A percentile compares a stretch with the other conserved stretches of the same genome.
Evolutionary conservation across 2,113 vertebrate genomes (phyloP).

Genomic region (Himantopus leucocephalus): DNA sequence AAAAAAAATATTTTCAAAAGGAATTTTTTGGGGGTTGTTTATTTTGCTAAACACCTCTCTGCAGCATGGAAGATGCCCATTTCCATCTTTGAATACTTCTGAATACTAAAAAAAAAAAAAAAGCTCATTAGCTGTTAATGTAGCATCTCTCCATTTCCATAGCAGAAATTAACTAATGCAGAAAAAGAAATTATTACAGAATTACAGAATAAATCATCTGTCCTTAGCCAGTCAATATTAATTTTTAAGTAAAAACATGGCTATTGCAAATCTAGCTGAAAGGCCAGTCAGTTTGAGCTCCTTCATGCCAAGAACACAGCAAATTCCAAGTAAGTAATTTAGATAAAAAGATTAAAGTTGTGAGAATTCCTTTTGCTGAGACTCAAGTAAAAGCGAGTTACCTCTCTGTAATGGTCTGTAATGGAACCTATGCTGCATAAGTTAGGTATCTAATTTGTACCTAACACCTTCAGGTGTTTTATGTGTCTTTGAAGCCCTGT

Average conservation of each 20-base stretch:
- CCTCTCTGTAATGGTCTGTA: background rate
- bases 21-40: background rate
- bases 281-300: background rate
- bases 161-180: background rate
- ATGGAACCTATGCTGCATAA: background rate
- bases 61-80: background rate
- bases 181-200: background rate
- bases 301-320: background rate
- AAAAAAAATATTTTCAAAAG: background rate
- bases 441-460: background rate
- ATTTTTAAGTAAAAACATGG: background rate
- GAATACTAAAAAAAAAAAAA: background rate
- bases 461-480: background rate
- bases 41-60: background rate
- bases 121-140: background rate
- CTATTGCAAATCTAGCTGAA: background rate
- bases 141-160: background rate
- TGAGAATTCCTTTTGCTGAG: background rate
- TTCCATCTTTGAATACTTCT: background rate
- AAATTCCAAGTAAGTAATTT: background rate
- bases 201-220: background rate
- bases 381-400: background rate
- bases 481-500: background rate
- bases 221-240: background rate
- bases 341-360: background rate